Percentiles rank a stretch among this genome's conserved stretches.
phyloP scores from a whole-genome alignment of 1,140 invertebrate genomes.

The Saccostrea echinata region DNA sequence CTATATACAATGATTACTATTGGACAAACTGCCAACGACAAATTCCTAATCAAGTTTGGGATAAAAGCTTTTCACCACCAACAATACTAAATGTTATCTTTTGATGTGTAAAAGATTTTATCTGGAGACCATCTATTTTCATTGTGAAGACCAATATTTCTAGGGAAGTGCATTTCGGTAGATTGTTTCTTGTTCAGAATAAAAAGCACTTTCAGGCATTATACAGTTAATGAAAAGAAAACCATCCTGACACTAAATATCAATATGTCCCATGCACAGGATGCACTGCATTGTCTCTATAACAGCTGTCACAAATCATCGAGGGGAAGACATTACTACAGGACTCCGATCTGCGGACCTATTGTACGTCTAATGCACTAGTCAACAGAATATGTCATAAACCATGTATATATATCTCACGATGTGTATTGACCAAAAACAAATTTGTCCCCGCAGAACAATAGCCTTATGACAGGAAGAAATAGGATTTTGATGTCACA shows the following conservation, averaged over 20 bases:
- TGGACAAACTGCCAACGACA: slow-evolving; percentile 33
- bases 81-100: slow-evolving; percentile 33
- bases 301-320: slow-evolving; percentile 33
- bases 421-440: slow-evolving; percentile 29
- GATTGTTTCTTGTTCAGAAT: neutral
- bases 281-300: neutral
- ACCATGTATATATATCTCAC: slow-evolving; percentile 23
- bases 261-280: slow-evolving; percentile 12
- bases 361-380: slow-evolving; percentile 22
- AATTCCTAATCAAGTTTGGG: slow-evolving; percentile 38
- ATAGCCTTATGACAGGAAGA: neutral
- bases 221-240: slow-evolving; percentile 39
- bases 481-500: neutral
- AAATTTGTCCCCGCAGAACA: slow-evolving; percentile 14
- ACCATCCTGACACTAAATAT: slow-evolving; percentile 25
- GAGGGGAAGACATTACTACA: neutral
- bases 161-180: slow-evolving; percentile 26
- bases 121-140: slow-evolving; percentile 25
- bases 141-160: slow-evolving; percentile 8
- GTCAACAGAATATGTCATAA: slow-evolving; percentile 32
- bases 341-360: neutral
- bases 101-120: slow-evolving; percentile 39
- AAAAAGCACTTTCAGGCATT: slow-evolving; percentile 25
- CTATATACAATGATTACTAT: slow-evolving; percentile 36
- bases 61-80: slow-evolving; percentile 38